Base-by-base conservation (phyloP, 2,888 invertebrate species). In the Chrysina gloriosa region DNA sequence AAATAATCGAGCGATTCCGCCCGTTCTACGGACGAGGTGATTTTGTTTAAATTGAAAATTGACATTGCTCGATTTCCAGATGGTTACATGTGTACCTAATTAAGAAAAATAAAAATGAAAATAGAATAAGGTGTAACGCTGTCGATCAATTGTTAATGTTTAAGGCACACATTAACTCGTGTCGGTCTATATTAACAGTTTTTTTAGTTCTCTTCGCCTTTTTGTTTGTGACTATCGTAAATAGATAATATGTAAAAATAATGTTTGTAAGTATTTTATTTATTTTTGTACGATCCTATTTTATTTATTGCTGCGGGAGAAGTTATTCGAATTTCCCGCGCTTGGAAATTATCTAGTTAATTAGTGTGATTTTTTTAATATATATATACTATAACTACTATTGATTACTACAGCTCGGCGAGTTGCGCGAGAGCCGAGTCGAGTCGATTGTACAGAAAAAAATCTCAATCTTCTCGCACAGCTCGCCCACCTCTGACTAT, bases 351-450 rank as follows among this genome's bases (percentile, higher is more conserved):
- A 27, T 58, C 58, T 58, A 58, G 58, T 58, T 58, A 42, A 42
- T 11, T 58, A 58, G 58, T 58, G 58, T 58, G 58, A 58, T 58
- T 39, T 56, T 58, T 58, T 25, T 50, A 23, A n/a, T n/a, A n/a
- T n/a, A n/a, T n/a, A n/a, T 16, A 19, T 42, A 42, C 19, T 14
- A 3, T 42, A 11, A 42, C 42, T 42, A 16, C 42, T 16, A 42
- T 16, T 42, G 19, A n/a, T n/a, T n/a, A n/a, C n/a, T n/a, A n/a
- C n/a, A n/a, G n/a, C n/a, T n/a, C n/a, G n/a, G n/a, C n/a, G n/a
- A n/a, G n/a, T n/a, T n/a, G n/a, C n/a, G n/a, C n/a, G n/a, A n/a
- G n/a, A n/a, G n/a, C n/a, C n/a, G n/a, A n/a, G n/a, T n/a, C n/a
- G n/a, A n/a, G n/a, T n/a, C n/a, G n/a, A n/a, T n/a, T n/a, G n/a